phyloP scores from a whole-genome alignment of 2,888 invertebrate genomes.

The Eutolmus rufibarbis region DNA sequence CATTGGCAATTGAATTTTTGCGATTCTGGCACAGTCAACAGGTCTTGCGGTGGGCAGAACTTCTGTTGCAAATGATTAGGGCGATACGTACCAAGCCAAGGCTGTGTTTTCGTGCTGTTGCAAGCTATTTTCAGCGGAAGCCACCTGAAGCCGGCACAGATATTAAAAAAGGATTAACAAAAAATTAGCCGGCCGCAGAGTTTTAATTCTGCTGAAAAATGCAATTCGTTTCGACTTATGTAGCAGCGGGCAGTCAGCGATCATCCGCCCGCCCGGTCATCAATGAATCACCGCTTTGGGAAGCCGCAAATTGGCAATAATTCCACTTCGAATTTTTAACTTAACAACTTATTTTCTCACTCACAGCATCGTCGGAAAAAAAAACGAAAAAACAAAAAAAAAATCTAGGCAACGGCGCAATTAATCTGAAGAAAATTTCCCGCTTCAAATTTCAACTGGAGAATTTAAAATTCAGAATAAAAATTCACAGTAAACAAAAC shows the following conservation, averaged over 20 bases:
- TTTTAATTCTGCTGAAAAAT: not conserved
- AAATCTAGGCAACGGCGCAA: not conserved
- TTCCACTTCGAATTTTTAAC: not conserved
- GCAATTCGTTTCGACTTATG: not conserved
- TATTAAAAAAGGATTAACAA: not conserved
- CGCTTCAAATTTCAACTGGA: not conserved
- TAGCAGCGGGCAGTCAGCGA: not conserved
- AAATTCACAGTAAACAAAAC: not conserved
- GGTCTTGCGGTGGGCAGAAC: not conserved
- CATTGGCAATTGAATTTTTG: not conserved
- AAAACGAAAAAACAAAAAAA: not conserved
- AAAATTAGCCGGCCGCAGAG: not conserved
- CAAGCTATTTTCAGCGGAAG: not conserved
- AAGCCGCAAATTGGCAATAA: not conserved
- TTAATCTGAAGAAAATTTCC: not conserved
- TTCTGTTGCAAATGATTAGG: not conserved
- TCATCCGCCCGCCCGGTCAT: not conserved
- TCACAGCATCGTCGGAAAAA: not conserved
- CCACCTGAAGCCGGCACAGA: not conserved
- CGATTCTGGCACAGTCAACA: not conserved
- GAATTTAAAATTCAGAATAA: not conserved
- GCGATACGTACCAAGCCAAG: not conserved
- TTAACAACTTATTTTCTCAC: not conserved
- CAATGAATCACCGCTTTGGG: not conserved
- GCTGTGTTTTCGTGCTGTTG: not conserved